A percentile compares a stretch with the other conserved stretches of the same genome.
Evolutionary conservation across 2,113 vertebrate genomes (phyloP).

Genomic region (Gorsachius goisagi): DNA sequence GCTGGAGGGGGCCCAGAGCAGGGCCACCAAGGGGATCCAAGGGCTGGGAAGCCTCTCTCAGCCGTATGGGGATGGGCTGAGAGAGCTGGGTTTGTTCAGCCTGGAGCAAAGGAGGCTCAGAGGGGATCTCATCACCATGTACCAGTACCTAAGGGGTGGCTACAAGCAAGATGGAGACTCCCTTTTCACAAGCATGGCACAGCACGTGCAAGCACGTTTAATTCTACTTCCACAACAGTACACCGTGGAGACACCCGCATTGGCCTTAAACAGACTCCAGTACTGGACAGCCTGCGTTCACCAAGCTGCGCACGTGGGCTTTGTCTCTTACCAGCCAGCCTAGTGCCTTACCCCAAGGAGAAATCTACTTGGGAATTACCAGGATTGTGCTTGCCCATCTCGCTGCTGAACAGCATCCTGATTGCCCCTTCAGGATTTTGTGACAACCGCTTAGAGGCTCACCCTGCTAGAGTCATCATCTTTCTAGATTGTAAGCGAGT

Average conservation of each 20-base stretch:
- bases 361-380: background rate
- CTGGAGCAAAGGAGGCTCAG: too few relatives aligned
- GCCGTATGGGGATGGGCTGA: too few relatives aligned
- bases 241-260: background rate
- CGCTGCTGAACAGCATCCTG: background rate
- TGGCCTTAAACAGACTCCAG: background rate
- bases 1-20: too few relatives aligned
- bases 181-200: background rate
- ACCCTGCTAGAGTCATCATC: background rate
- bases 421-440: background rate
- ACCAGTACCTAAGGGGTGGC: too few relatives aligned
- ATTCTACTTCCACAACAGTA: background rate
- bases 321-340: background rate
- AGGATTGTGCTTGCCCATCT: background rate
- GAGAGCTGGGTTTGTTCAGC: too few relatives aligned
- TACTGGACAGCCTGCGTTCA: accelerated
- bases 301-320: background rate
- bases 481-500: background rate
- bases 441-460: background rate
- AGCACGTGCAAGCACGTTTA: background rate
- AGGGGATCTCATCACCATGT: too few relatives aligned
- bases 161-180: too few relatives aligned
- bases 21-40: too few relatives aligned
- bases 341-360: too few relatives aligned
- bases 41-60: too few relatives aligned